phyloP scores from a whole-genome alignment of 1,140 invertebrate species.

The Camponotus vicinus region DNA sequence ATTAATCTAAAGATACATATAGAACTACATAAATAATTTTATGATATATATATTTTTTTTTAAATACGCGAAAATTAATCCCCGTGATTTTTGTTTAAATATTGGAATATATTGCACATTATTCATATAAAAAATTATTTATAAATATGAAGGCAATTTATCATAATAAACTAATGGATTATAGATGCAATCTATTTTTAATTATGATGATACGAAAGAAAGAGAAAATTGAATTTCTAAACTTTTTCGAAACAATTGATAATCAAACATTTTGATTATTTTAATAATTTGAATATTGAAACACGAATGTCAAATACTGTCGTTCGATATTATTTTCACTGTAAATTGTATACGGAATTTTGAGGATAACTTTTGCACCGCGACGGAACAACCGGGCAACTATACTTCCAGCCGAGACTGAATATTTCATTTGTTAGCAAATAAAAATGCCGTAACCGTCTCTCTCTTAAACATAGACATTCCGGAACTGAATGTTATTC shows the following conservation, averaged over 20 bases:
- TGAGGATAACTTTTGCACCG: background rate
- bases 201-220: too few relatives aligned
- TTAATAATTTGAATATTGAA: background rate
- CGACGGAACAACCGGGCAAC: background rate
- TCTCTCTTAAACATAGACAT: background rate
- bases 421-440: background rate
- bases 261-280: background rate
- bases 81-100: too few relatives aligned
- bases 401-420: background rate
- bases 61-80: too few relatives aligned
- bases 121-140: too few relatives aligned
- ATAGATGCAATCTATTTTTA: too few relatives aligned
- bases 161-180: too few relatives aligned
- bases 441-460: background rate
- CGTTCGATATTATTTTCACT: background rate
- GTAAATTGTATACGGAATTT: background rate
- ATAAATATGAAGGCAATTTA: too few relatives aligned
- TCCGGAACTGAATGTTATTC: conserved; percentile 7
- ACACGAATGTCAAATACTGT: background rate
- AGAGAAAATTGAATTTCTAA: background rate
- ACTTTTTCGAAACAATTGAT: background rate
- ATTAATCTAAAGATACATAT: background rate
- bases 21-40: background rate
- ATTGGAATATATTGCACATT: too few relatives aligned
- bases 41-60: too few relatives aligned